Evolutionary conservation across 2,113 vertebrate species (phyloP).

Genomic region (Anseranas semipalmata): DNA sequence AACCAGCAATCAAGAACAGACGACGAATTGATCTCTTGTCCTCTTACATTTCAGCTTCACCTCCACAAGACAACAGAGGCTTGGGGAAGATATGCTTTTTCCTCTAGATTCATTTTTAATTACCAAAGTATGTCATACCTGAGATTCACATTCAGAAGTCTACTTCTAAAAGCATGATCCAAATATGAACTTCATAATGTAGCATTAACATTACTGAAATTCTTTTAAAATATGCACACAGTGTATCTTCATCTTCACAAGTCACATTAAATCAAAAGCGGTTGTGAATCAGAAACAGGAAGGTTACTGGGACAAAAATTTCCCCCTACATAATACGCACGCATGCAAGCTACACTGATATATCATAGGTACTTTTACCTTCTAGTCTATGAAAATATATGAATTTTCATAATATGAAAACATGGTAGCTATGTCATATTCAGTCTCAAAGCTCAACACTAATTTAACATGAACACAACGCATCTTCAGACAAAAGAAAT

Average conservation of each 20-base stretch:
- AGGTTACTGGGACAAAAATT: background rate
- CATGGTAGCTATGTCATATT: accelerated
- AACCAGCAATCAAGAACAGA: background rate
- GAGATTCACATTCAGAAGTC: background rate
- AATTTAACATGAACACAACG: background rate
- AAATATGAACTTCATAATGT: background rate
- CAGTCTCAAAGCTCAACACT: background rate
- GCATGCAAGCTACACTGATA: background rate
- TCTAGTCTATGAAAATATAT: background rate
- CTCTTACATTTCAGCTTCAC: background rate
- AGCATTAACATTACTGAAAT: background rate
- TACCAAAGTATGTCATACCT: background rate
- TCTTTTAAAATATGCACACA: background rate
- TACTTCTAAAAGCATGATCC: background rate
- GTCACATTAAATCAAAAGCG: background rate
- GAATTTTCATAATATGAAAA: background rate
- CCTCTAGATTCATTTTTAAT: background rate
- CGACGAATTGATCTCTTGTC: background rate
- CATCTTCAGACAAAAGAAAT: background rate
- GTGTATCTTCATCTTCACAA: background rate
- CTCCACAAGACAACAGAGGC: background rate
- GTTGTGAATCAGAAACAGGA: background rate
- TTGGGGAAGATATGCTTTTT: background rate
- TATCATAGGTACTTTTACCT: background rate
- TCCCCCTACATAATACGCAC: background rate